Evolutionary conservation across 2,113 vertebrate genomes (phyloP).

Genomic region (Labrus mixtus): DNA sequence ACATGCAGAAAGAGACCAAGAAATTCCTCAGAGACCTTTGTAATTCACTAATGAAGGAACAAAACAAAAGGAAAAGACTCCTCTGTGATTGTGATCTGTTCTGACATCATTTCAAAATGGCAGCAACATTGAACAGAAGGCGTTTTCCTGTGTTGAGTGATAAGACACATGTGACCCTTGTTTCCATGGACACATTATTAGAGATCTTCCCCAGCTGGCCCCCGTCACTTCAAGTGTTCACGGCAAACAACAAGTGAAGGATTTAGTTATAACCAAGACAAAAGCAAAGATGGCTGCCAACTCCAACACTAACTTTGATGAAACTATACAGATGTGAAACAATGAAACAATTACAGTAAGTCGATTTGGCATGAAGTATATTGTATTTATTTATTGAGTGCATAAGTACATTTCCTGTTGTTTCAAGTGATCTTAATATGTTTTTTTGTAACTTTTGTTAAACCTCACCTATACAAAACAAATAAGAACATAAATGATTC

Average conservation of each 20-base stretch:
- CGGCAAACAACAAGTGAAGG: conserved; percentile 65
- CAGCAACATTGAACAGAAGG: conserved; percentile 48
- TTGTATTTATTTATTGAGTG: too few relatives aligned
- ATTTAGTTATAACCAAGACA: conserved; percentile 39
- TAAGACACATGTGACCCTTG: conserved; percentile 74
- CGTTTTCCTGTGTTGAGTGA: conserved; percentile 60
- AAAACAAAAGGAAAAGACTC: neutral
- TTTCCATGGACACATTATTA: conserved; percentile 85
- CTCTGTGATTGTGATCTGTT: conserved; percentile 33
- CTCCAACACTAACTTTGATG: neutral
- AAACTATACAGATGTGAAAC: neutral
- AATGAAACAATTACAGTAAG: neutral
- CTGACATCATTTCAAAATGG: conserved; percentile 51
- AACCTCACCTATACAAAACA: too few relatives aligned
- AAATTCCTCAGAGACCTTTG: conserved; percentile 2
- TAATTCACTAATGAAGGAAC: conserved; percentile 8
- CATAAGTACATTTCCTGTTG: too few relatives aligned
- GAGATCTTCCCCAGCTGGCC: conserved; percentile 76
- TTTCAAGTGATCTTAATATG: too few relatives aligned
- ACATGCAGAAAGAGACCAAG: neutral
- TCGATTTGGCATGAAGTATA: too few relatives aligned
- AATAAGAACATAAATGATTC: too few relatives aligned
- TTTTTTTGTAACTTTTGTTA: too few relatives aligned
- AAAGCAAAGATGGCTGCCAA: conserved; percentile 15
- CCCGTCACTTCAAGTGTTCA: conserved; percentile 60